These are phyloP conservation scores for Dryas iulia DNA, from an alignment of 1,140 invertebrate genomes.

Conservation along the genomic window DNA sequence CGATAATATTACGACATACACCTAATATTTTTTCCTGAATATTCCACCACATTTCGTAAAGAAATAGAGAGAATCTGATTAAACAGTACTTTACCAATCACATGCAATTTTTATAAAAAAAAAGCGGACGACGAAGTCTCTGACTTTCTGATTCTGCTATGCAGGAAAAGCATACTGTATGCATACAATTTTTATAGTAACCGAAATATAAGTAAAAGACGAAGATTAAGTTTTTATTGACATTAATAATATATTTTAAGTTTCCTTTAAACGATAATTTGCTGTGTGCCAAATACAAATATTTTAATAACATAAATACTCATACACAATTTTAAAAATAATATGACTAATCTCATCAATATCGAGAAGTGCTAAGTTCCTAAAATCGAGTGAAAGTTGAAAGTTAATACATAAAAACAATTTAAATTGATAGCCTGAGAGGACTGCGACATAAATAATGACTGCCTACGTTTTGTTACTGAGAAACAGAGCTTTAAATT, in stretches of 20 bases:
- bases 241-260: not conserved
- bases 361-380: constrained; percentile 34
- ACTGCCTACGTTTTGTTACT: constrained; percentile 48
- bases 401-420: constrained; percentile 53
- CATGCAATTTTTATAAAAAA: too few species aligned
- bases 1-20: not conserved
- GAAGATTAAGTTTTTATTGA: not conserved
- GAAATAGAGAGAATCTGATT: not conserved
- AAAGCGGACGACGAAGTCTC: too few species aligned
- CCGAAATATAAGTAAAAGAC: too few species aligned
- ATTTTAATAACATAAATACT: not conserved
- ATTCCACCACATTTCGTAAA: not conserved
- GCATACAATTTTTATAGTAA: too few species aligned
- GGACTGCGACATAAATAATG: constrained; percentile 49
- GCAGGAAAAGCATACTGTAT: too few species aligned
- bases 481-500: constrained; percentile 46
- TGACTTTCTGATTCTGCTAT: too few species aligned
- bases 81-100: too few species aligned
- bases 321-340: not conserved
- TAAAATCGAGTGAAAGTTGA: constrained; percentile 60
- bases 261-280: not conserved
- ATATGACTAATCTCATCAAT: constrained; percentile 18
- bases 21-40: not conserved
- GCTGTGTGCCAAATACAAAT: not conserved
- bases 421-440: constrained; percentile 56